These are phyloP conservation scores for Takifugu ocellatus DNA, from an alignment of 2,797 vertebrate species.

Conservation along the genomic window DNA sequence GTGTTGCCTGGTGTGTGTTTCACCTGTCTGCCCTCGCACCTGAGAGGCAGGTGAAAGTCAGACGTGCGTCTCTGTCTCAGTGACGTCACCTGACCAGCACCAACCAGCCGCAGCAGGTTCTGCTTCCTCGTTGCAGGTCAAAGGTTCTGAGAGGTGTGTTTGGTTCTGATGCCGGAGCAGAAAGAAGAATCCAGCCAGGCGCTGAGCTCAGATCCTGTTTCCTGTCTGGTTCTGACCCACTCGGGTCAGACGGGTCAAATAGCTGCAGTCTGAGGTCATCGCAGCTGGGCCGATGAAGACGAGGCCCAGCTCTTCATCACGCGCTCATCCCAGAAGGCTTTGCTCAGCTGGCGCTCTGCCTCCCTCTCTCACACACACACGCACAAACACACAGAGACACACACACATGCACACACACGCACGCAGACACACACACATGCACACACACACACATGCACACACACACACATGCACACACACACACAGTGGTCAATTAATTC, in stretches of 20 bases:
- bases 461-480: too few species aligned
- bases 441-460: too few species aligned
- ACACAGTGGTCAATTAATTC: too few species aligned
- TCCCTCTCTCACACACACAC: too few species aligned
- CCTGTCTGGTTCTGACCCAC: conserved; percentile 51
- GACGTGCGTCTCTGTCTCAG: conserved; percentile 6
- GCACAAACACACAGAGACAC: too few species aligned
- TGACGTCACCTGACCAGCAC: conserved; percentile 1
- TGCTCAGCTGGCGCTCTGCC: too few species aligned
- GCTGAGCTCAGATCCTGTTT: conserved; percentile 60
- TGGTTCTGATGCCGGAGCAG: conserved; percentile 63
- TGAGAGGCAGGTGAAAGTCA: conserved; percentile 53
- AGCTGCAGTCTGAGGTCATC: conserved; percentile 55
- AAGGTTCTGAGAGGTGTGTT: conserved; percentile 1
- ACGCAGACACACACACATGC: too few species aligned
- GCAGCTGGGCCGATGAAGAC: neutral
- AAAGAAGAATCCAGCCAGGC: conserved; percentile 7
- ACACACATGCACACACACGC: too few species aligned
- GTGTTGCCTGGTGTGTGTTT: conserved; percentile 58
- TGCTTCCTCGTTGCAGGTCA: too few species aligned
- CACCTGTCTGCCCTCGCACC: conserved; percentile 48
- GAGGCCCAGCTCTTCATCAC: too few species aligned
- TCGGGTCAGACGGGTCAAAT: conserved; percentile 68
- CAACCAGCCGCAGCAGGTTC: conserved; percentile 22
- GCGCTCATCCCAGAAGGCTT: too few species aligned